phyloP scores from a whole-genome alignment of 1,140 invertebrate genomes.

The Harlomillsia oculata region DNA sequence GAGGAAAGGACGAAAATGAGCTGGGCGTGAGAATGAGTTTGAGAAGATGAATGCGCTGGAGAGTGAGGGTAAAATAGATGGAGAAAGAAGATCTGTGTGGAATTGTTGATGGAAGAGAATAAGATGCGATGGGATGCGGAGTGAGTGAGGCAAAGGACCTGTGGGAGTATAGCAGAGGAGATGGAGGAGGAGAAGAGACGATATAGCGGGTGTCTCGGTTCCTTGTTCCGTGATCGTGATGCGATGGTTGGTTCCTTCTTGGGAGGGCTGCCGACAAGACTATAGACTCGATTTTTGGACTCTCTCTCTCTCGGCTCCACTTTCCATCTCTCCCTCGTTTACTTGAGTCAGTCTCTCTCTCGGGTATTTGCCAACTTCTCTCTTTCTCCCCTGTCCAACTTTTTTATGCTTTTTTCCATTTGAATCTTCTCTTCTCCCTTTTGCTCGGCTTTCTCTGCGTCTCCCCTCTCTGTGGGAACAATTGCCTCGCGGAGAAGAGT shows the following conservation, averaged over 20 bases:
- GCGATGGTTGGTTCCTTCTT: too few relatives aligned
- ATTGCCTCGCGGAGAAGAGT: too few relatives aligned
- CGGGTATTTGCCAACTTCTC: too few relatives aligned
- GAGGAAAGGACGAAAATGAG: slow-evolving; percentile 28
- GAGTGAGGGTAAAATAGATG: slow-evolving; percentile 4
- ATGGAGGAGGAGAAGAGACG: slow-evolving; percentile 13
- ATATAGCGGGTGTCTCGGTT: too few relatives aligned
- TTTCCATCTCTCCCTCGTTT: background rate
- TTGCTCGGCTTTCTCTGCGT: too few relatives aligned
- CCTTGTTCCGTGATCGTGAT: too few relatives aligned
- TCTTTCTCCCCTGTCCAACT: too few relatives aligned
- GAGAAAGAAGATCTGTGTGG: slow-evolving; percentile 1
- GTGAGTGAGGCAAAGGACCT: slow-evolving; percentile 14
- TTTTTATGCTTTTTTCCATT: too few relatives aligned
- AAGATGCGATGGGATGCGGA: background rate
- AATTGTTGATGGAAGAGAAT: background rate
- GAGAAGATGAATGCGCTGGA: slow-evolving; percentile 19
- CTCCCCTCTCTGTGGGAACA: too few relatives aligned
- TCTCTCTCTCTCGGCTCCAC: background rate
- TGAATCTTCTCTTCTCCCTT: too few relatives aligned
- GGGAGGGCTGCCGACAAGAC: too few relatives aligned
- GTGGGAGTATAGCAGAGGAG: slow-evolving; percentile 10
- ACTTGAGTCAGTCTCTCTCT: too few relatives aligned
- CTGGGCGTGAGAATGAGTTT: slow-evolving; percentile 33
- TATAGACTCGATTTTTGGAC: background rate